These are phyloP conservation scores for Podarcis cretensis DNA, from an alignment of 2,113 vertebrate genomes.

Conservation along the genomic window DNA sequence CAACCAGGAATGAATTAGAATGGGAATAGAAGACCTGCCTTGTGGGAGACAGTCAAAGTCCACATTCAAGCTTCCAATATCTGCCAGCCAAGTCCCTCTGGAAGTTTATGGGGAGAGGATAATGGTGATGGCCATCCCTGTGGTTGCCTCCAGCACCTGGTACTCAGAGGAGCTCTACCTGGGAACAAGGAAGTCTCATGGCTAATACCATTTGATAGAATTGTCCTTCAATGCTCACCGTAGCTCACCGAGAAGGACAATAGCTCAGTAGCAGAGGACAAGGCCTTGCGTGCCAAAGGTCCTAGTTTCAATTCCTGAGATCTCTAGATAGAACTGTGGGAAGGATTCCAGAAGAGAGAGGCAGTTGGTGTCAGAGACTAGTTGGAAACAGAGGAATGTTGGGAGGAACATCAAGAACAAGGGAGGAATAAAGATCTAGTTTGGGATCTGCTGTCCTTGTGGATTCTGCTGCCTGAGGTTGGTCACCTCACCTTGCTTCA, in stretches of 20 bases:
- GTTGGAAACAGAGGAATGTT: neutral
- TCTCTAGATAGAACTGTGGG: neutral
- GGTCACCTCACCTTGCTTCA: no score
- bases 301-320: neutral
- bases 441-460: no score
- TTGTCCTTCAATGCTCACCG: neutral
- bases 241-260: neutral
- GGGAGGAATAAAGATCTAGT: neutral
- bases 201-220: no score
- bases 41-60: neutral
- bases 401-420: neutral
- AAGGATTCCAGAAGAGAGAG: no score
- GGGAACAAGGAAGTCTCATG: neutral
- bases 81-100: neutral
- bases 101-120: neutral
- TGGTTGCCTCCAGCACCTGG: neutral
- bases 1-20: neutral
- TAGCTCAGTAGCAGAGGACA: neutral
- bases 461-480: no score
- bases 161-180: neutral
- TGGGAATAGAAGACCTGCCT: neutral
- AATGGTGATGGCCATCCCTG: neutral
- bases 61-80: neutral
- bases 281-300: neutral
- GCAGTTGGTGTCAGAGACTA: no score